Evolutionary conservation across 2,888 invertebrate species (phyloP).

Genomic region (Hypena proboscidalis): DNA sequence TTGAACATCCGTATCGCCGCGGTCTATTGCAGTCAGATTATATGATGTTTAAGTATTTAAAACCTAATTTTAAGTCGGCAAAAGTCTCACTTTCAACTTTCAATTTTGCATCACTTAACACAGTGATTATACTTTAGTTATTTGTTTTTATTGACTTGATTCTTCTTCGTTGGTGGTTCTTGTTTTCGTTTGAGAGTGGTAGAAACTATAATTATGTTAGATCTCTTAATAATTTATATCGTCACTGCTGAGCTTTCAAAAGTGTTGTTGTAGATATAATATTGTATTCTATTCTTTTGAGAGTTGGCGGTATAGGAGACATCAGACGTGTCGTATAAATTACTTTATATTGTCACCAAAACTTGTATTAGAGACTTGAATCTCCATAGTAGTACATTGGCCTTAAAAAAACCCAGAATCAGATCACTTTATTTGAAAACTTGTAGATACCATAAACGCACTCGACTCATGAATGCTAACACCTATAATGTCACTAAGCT

Average conservation of each 20-base stretch:
- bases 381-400: too few species aligned
- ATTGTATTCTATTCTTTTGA: too few species aligned
- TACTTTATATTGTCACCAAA: too few species aligned
- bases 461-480: too few species aligned
- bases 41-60: slow-evolving; percentile 24
- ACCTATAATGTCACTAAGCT: neutral
- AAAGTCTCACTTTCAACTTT: slow-evolving; percentile 13
- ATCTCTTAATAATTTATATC: neutral
- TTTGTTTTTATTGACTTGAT: slow-evolving; percentile 3
- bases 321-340: too few species aligned
- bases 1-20: slow-evolving; percentile 27
- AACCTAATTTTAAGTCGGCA: slow-evolving; percentile 10
- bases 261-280: too few species aligned
- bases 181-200: neutral
- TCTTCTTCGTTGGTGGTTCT: neutral
- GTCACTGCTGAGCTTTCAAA: neutral
- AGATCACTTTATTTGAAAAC: too few species aligned
- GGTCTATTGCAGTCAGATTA: slow-evolving; percentile 28
- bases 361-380: too few species aligned
- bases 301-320: too few species aligned
- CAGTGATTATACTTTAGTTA: slow-evolving; percentile 5
- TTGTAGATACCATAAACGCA: too few species aligned
- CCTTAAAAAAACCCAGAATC: too few species aligned
- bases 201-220: slow-evolving; percentile 1
- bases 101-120: slow-evolving; percentile 4